Evolutionary conservation across 2,888 invertebrate genomes (phyloP).

Genomic region (Halictus quadricinctus): DNA sequence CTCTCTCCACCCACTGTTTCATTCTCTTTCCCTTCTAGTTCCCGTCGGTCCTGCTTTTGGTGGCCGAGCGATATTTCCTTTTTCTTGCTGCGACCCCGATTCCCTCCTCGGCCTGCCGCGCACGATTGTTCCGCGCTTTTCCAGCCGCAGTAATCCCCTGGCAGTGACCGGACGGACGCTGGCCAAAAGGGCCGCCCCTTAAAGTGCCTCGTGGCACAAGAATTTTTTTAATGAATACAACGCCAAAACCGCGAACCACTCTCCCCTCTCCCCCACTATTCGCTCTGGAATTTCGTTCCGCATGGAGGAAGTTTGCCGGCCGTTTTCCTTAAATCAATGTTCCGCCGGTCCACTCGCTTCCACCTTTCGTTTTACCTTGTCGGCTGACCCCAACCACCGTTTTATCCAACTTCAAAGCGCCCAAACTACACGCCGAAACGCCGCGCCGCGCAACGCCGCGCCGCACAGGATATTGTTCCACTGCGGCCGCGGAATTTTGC

Average conservation of each 20-base stretch:
- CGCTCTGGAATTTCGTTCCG: slow-evolving; percentile 22
- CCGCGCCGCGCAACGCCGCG: background rate
- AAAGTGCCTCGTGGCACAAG: slow-evolving; percentile 36
- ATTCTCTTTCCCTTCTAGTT: slow-evolving; percentile 32
- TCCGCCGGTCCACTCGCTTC: background rate
- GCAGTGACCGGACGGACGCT: slow-evolving; percentile 42
- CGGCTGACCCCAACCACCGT: background rate
- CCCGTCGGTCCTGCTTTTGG: slow-evolving; percentile 25
- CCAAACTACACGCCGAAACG: background rate
- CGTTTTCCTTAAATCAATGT: slow-evolving; percentile 50
- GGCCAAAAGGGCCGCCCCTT: slow-evolving; percentile 48
- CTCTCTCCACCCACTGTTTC: background rate
- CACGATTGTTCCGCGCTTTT: slow-evolving; percentile 54
- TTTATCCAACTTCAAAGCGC: slow-evolving; percentile 31
- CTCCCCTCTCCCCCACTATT: background rate
- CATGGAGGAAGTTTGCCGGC: background rate
- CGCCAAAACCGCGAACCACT: slow-evolving; percentile 20
- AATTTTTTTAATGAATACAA: slow-evolving; percentile 36
- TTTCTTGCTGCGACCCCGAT: background rate
- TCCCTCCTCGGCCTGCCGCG: slow-evolving; percentile 5
- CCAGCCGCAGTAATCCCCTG: slow-evolving; percentile 53
- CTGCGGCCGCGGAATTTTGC: background rate
- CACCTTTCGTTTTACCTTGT: background rate
- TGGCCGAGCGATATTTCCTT: slow-evolving; percentile 45
- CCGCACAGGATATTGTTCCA: slow-evolving; percentile 5